phyloP scores from a whole-genome alignment of 2,797 vertebrate species.

The Gymnocypris eckloni region DNA sequence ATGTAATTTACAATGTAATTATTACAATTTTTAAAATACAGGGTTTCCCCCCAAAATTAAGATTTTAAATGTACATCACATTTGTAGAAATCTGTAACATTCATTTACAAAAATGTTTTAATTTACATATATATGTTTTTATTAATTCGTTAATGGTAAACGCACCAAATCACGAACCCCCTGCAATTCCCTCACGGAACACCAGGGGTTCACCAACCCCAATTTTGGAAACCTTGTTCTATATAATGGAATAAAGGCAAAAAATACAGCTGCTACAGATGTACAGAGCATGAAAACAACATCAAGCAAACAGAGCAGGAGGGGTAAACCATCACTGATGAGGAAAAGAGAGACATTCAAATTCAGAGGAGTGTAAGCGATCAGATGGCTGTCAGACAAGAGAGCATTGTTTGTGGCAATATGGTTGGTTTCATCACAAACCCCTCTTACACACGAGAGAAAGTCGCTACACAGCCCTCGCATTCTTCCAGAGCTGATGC shows the following conservation, averaged over 20 bases:
- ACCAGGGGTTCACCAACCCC: too few species aligned
- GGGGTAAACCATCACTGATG: neutral
- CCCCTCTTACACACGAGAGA: neutral
- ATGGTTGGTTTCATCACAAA: conserved; percentile 33
- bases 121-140: too few species aligned
- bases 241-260: neutral
- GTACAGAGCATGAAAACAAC: conserved; percentile 1
- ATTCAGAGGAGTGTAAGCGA: conserved; percentile 39
- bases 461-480: neutral
- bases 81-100: too few species aligned
- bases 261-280: neutral
- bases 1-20: too few species aligned
- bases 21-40: too few species aligned
- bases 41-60: too few species aligned
- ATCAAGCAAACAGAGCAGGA: conserved; percentile 15
- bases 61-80: too few species aligned
- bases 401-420: conserved; percentile 47
- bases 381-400: conserved; percentile 44
- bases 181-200: too few species aligned
- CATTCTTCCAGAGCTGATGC: neutral
- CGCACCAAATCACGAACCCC: too few species aligned
- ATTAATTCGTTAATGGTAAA: too few species aligned
- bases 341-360: conserved; percentile 52
- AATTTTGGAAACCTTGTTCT: too few species aligned
- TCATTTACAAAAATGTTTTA: too few species aligned